These are phyloP conservation scores for Eumacrocentrus americanus DNA, from an alignment of 2,888 invertebrate species.

Conservation along the genomic window DNA sequence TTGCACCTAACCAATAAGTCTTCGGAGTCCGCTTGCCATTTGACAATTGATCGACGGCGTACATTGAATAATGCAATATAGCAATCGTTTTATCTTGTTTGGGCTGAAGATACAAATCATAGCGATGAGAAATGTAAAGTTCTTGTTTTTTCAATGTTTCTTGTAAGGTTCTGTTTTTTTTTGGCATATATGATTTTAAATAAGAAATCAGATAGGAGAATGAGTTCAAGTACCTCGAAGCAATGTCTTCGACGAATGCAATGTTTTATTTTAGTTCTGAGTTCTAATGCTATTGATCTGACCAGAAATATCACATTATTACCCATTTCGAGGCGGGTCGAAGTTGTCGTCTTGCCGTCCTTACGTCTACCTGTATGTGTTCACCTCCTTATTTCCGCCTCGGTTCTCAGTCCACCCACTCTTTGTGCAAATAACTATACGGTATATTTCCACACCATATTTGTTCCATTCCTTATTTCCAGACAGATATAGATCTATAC, in stretches of 20 bases:
- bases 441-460: too few species aligned
- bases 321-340: conserved; percentile 19
- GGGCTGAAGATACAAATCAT: neutral
- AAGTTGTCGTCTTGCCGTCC: neutral
- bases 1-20: conserved; percentile 15
- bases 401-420: neutral
- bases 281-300: conserved; percentile 29
- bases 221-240: too few species aligned
- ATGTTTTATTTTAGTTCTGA: conserved; percentile 15
- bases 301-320: conserved; percentile 30
- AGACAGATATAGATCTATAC: too few species aligned
- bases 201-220: too few species aligned
- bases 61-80: conserved; percentile 19
- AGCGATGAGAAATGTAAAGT: neutral
- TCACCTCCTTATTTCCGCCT: neutral
- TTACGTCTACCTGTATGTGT: neutral
- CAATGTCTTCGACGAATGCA: neutral
- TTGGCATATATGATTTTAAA: too few species aligned
- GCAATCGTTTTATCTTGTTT: conserved; percentile 20
- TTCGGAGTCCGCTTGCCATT: conserved; percentile 1
- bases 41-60: conserved; percentile 21
- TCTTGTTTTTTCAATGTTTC: too few species aligned
- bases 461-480: too few species aligned
- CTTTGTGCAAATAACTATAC: too few species aligned
- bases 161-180: too few species aligned